Base-by-base conservation (phyloP, 2,888 invertebrate genomes). In the Dusona sp. region DNA sequence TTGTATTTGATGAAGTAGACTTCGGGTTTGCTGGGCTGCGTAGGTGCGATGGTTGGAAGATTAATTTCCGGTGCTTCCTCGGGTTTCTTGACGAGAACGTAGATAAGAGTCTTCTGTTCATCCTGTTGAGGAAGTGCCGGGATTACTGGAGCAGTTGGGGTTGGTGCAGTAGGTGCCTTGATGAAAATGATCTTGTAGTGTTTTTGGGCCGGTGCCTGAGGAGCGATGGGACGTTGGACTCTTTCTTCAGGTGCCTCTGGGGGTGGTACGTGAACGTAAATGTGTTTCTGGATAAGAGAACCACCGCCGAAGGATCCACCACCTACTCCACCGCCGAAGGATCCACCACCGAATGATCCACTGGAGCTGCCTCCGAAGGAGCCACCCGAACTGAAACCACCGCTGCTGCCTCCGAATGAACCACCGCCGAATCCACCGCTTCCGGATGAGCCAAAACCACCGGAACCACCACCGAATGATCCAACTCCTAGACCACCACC, bases 171-270 rank as follows among this genome's bases (percentile, higher is more conserved):
- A 91, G 98, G 98, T 81, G 98, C 98, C 95, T 98, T 98, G 95
- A 98, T 98, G 96, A 98, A 98, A 95, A 98, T 98, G 94, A 98
- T 98, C 94, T 98, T 98, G 96, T 98, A 98, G 94, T 98, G 98
- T 92, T 98, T 98, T 94, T 98, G 98, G 70, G 98, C 96, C 89
- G 97, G 96, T 73, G 97, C 96, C 0, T 96, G 95, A 25, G 95
- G 95, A 7, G 95, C 94, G 90, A 97, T 96, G 83, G 96, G 96
- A 91, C 97, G 96, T 88, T 95, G 95, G 78, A 96, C 95, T 90
- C 96, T 95, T 92, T 96, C 95, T 91, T 97, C 96, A n/a, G 97
- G 97, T 7, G 94, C 92, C 94, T 98, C 98, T 95, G 97, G 97
- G 92, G 98, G 98, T 75, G 98, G 98, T 19, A 98, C 98, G 94